These are phyloP conservation scores for Denticeps clupeoides DNA, from an alignment of 2,797 vertebrate species.

Conservation along the genomic window DNA sequence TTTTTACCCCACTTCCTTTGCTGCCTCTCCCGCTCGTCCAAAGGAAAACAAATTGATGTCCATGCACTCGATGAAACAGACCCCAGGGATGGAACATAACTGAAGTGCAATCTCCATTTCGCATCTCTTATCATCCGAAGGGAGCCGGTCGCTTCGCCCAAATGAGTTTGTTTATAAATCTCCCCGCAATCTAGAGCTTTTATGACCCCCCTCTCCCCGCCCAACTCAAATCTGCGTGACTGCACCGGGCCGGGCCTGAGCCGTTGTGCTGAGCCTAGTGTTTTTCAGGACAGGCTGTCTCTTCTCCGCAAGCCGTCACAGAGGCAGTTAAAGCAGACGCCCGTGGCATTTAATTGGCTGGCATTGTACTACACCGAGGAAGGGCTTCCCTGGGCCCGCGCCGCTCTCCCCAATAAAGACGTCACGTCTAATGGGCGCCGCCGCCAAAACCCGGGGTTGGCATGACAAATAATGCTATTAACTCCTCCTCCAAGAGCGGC, in stretches of 20 bases:
- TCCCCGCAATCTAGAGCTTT: slow-evolving; percentile 17
- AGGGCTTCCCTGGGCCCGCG: slow-evolving; percentile 50
- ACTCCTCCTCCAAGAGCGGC: slow-evolving; percentile 57
- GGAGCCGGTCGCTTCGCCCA: slow-evolving; percentile 23
- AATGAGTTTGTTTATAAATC: slow-evolving; percentile 35
- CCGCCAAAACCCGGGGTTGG: slow-evolving; percentile 48
- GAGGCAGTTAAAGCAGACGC: slow-evolving; percentile 38
- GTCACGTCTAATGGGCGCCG: slow-evolving; percentile 53
- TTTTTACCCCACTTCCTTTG: slow-evolving; percentile 22
- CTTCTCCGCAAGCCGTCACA: too few relatives aligned
- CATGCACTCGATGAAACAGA: slow-evolving; percentile 43
- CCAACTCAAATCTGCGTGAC: not conserved
- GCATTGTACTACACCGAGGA: slow-evolving; percentile 45
- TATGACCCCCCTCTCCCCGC: not conserved
- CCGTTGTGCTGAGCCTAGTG: slow-evolving; percentile 21
- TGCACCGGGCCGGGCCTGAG: not conserved
- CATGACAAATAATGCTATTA: slow-evolving; percentile 66
- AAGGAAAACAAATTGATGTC: slow-evolving; percentile 53
- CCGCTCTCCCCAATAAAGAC: slow-evolving; percentile 62
- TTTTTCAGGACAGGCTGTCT: slow-evolving; percentile 23
- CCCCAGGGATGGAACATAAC: slow-evolving; percentile 42
- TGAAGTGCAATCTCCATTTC: slow-evolving; percentile 29
- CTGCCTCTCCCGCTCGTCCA: not conserved
- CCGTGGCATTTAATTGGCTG: slow-evolving; percentile 47
- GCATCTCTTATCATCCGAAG: slow-evolving; percentile 29